A percentile compares a stretch with the other conserved stretches of the same genome.
Evolutionary conservation across 2,113 vertebrate genomes (phyloP).

Genomic region (Heterochromis multidens): DNA sequence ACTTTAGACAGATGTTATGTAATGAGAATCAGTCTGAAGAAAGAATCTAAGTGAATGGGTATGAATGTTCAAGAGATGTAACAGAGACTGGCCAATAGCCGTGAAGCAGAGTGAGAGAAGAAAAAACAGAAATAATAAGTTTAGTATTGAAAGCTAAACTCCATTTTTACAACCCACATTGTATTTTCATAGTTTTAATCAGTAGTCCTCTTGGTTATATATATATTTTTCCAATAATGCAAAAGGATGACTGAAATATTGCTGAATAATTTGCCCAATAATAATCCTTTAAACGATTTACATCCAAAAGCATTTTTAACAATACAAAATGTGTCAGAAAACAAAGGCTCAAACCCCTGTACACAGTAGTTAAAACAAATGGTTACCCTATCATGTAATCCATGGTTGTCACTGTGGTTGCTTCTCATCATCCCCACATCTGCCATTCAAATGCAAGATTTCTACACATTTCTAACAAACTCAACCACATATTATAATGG

Average conservation of each 20-base stretch:
- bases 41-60: neutral
- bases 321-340: too few relatives aligned
- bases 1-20: conserved; percentile 4
- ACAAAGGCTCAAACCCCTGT: too few relatives aligned
- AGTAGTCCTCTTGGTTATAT: too few relatives aligned
- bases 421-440: neutral
- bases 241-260: too few relatives aligned
- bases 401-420: neutral
- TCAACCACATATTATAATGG: neutral
- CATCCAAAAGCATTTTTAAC: too few relatives aligned
- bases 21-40: neutral
- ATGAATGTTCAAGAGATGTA: conserved; percentile 32
- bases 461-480: neutral
- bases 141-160: neutral
- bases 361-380: neutral
- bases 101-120: neutral
- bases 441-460: neutral
- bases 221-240: too few relatives aligned
- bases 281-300: too few relatives aligned
- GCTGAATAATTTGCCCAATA: too few relatives aligned
- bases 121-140: neutral
- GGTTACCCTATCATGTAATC: neutral
- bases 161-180: too few relatives aligned
- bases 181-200: too few relatives aligned
- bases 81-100: conserved; percentile 11